Percentiles rank a stretch among this genome's conserved stretches.
Conservation (phyloP, 2,797 vertebrate genomes). For the Phrynocephalus guinanensis region DNA sequence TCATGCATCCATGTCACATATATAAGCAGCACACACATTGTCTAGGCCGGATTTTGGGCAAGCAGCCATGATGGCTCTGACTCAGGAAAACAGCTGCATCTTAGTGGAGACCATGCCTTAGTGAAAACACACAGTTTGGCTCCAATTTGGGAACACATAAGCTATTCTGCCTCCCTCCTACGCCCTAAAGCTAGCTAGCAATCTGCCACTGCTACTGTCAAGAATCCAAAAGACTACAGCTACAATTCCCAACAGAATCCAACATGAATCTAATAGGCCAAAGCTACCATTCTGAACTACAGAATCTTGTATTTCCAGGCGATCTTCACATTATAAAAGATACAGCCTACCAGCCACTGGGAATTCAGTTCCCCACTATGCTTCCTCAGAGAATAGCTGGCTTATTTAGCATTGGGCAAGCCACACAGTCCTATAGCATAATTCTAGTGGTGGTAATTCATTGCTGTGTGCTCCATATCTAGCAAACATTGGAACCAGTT, state of each 20-base stretch:
- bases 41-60: conserved; percentile 31
- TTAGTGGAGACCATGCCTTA: conserved; percentile 18
- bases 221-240: neutral
- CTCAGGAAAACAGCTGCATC: conserved; percentile 38
- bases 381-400: too few relatives aligned
- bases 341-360: too few relatives aligned
- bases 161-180: neutral
- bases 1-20: conserved; percentile 25
- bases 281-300: neutral
- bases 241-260: neutral
- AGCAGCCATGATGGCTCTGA: conserved; percentile 26
- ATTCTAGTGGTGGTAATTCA: too few relatives aligned
- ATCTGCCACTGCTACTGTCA: neutral
- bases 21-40: neutral
- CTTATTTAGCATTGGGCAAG: too few relatives aligned
- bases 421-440: too few relatives aligned
- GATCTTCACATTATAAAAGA: neutral
- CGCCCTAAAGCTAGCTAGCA: conserved; percentile 2
- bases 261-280: too few relatives aligned
- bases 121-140: conserved; percentile 1
- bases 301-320: neutral
- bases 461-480: too few relatives aligned
- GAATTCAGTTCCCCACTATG: too few relatives aligned
- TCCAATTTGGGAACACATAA: neutral
- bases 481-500: too few relatives aligned